Conservation (phyloP, 2,113 vertebrate species). For the Gallinago undulata region DNA sequence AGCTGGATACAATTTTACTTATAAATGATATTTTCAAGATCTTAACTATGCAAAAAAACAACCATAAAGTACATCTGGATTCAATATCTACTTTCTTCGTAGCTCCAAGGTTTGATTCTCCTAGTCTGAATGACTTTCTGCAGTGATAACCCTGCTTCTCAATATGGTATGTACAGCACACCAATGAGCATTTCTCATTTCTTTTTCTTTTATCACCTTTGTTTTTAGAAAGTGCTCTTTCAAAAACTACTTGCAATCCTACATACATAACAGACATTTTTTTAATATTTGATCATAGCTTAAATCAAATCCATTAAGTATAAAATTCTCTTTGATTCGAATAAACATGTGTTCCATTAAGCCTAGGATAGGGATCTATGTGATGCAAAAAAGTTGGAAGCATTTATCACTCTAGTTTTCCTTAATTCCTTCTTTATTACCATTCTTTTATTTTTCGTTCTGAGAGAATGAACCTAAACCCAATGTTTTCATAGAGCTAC, state of each 20-base stretch:
- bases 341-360: slow-evolving; percentile 30
- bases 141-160: background rate
- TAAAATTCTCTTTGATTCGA: slow-evolving; percentile 25
- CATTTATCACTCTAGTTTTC: slow-evolving; percentile 18
- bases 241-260: background rate
- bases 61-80: slow-evolving; percentile 13
- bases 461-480: background rate
- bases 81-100: slow-evolving; percentile 8
- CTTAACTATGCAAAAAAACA: background rate
- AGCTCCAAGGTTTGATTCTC: background rate
- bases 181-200: background rate
- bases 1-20: background rate
- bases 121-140: background rate
- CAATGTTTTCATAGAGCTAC: background rate
- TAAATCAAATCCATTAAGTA: slow-evolving; percentile 35
- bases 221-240: background rate
- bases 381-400: background rate
- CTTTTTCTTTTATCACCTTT: background rate
- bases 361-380: background rate
- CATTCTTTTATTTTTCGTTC: background rate
- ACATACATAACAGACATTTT: slow-evolving; percentile 5
- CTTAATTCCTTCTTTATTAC: slow-evolving; percentile 59
- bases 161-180: background rate
- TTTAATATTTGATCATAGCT: slow-evolving; percentile 18
- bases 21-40: background rate